phyloP scores from a whole-genome alignment of 2,888 invertebrate species.

The Philonicus albiceps region DNA sequence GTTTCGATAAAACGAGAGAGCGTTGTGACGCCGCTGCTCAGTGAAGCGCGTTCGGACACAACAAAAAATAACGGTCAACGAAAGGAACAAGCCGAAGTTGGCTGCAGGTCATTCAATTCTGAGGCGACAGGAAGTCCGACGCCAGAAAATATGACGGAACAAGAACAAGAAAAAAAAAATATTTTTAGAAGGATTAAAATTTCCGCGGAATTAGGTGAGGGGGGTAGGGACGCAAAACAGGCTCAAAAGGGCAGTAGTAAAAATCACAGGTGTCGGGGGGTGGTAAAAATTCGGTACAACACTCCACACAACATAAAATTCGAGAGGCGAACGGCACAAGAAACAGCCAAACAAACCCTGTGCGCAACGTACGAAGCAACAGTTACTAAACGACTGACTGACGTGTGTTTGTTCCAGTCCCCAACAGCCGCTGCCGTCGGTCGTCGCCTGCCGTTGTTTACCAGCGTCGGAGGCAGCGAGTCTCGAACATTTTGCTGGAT shows the following conservation, averaged over 20 bases:
- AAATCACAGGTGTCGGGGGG: background rate
- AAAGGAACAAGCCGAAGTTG: background rate
- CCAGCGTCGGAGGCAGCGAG: background rate
- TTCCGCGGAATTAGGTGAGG: background rate
- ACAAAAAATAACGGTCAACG: slow-evolving; percentile 1
- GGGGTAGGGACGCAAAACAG: background rate
- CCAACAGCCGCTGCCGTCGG: slow-evolving; percentile 17
- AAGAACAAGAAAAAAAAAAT: background rate
- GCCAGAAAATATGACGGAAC: background rate
- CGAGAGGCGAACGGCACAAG: background rate
- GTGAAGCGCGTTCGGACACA: background rate
- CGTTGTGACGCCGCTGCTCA: background rate
- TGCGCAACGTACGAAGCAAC: slow-evolving; percentile 60
- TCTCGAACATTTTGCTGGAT: background rate
- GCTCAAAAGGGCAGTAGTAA: background rate
- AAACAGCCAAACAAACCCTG: background rate
- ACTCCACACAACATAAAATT: background rate
- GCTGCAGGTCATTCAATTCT: background rate
- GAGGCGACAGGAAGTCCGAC: background rate
- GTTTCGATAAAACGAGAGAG: background rate
- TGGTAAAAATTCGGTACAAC: background rate
- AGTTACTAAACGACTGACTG: slow-evolving; percentile 63
- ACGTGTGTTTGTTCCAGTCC: slow-evolving; percentile 51
- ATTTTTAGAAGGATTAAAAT: background rate
- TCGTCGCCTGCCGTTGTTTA: background rate